A percentile compares a stretch with the other conserved stretches of the same genome.
Conservation (phyloP, 2,113 vertebrate species). For the Sciurus niger region DNA sequence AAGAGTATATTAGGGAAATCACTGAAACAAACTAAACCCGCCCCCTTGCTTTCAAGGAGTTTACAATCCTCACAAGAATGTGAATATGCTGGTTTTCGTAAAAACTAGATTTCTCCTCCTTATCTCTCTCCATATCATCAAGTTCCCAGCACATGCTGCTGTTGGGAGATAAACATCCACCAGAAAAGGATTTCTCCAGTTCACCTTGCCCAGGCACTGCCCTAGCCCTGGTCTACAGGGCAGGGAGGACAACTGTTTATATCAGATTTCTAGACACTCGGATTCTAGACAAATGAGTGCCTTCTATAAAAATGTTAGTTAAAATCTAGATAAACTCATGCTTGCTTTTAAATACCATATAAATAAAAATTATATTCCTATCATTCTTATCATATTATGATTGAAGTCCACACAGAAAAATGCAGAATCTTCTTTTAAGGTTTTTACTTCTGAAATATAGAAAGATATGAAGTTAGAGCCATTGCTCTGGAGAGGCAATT, state of each 20-base stretch:
- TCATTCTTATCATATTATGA: neutral
- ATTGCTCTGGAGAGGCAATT: conserved; percentile 35
- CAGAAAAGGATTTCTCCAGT: neutral
- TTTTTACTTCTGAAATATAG: neutral
- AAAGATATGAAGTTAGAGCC: conserved; percentile 45
- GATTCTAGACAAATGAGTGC: neutral
- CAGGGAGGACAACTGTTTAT: neutral
- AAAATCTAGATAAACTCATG: neutral
- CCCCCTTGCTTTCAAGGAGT: neutral
- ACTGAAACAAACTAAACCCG: neutral
- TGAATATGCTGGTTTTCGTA: neutral
- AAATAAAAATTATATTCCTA: conserved; percentile 17
- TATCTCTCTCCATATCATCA: neutral
- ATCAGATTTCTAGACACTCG: neutral
- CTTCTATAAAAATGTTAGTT: neutral
- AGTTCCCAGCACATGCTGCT: neutral
- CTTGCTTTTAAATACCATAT: neutral
- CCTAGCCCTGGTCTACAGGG: fast-evolving
- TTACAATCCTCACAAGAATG: neutral
- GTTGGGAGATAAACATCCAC: too few species aligned
- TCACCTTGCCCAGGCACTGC: neutral
- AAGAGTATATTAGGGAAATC: neutral
- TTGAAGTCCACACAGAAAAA: conserved; percentile 10
- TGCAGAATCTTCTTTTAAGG: neutral
- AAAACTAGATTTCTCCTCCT: neutral